These are phyloP conservation scores for Takifugu bimaculatus DNA, from an alignment of 2,113 vertebrate species.

Conservation along the genomic window DNA sequence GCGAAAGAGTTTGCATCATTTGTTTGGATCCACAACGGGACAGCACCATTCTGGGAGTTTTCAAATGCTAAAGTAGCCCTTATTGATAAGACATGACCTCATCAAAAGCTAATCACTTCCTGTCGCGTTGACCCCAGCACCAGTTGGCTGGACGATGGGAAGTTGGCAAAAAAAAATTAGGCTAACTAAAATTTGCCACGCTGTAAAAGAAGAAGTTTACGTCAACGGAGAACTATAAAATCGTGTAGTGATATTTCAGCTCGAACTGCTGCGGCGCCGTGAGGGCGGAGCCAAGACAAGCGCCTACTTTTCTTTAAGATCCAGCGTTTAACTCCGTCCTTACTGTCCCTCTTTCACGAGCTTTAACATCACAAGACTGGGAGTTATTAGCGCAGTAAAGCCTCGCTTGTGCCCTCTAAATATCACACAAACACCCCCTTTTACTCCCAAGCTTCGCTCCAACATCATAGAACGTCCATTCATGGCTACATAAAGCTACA, in stretches of 20 bases:
- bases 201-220: too few species aligned
- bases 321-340: too few species aligned
- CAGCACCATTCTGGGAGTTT: slow-evolving; percentile 48
- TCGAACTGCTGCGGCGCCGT: too few species aligned
- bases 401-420: slow-evolving; percentile 42
- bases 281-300: too few species aligned
- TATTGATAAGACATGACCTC: slow-evolving; percentile 1
- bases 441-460: slow-evolving; percentile 24
- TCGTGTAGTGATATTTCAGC: not conserved
- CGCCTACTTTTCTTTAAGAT: too few species aligned
- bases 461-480: slow-evolving; percentile 15
- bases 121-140: not conserved
- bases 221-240: not conserved
- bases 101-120: slow-evolving; percentile 17
- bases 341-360: slow-evolving; percentile 11
- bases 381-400: slow-evolving; percentile 46
- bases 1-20: slow-evolving; percentile 33
- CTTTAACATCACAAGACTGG: slow-evolving; percentile 25
- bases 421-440: slow-evolving; percentile 30
- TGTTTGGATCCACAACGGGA: slow-evolving; percentile 69
- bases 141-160: too few species aligned
- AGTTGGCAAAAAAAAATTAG: too few species aligned
- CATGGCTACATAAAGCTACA: slow-evolving; percentile 38
- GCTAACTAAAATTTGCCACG: too few species aligned
- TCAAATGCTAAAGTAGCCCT: slow-evolving; percentile 21